phyloP scores from a whole-genome alignment of 2,888 invertebrate species.

The Hyalella azteca region DNA sequence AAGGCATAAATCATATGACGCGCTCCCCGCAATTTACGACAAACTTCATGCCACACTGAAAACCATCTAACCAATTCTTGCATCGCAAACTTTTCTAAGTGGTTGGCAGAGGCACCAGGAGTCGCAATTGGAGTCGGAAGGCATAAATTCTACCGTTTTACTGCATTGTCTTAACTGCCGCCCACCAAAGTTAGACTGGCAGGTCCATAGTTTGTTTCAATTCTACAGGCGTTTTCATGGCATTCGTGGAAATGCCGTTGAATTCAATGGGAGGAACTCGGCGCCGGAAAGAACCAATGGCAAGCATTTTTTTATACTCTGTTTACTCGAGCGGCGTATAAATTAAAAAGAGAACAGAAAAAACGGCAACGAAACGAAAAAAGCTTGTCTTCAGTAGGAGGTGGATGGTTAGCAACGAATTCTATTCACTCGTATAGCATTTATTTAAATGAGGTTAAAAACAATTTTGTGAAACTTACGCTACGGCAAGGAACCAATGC shows the following conservation, averaged over 20 bases:
- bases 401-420: no score
- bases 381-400: no score
- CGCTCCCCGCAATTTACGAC: neutral
- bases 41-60: neutral
- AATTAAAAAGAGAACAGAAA: no score
- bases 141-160: conserved; percentile 4
- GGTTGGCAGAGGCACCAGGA: neutral
- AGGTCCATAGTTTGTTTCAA: neutral
- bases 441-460: no score
- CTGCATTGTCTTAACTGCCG: neutral
- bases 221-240: neutral
- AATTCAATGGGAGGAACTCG: no score
- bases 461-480: no score
- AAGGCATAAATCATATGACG: neutral
- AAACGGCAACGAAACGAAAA: no score
- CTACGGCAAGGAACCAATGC: conserved; percentile 24
- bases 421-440: no score
- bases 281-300: no score
- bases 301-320: no score
- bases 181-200: neutral
- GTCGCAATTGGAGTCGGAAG: neutral
- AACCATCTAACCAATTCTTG: conserved; percentile 7
- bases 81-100: conserved; percentile 14
- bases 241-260: neutral
- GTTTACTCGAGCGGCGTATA: no score